These are phyloP conservation scores for Eupithecia dodoneata DNA, from an alignment of 2,888 invertebrate genomes.

Conservation along the genomic window DNA sequence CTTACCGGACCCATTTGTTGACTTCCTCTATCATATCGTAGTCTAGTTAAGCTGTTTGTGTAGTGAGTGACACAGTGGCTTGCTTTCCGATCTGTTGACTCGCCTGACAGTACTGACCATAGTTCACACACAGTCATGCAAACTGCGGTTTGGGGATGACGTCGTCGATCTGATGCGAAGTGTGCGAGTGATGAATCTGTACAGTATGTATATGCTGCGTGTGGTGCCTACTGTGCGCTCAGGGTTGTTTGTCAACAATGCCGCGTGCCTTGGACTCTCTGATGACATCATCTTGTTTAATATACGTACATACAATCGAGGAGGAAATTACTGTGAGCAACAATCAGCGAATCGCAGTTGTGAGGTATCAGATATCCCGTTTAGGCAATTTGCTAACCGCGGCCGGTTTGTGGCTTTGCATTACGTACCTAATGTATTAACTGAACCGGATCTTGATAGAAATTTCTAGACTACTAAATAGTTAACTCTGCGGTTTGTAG, in stretches of 20 bases:
- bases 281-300: conserved; percentile 8
- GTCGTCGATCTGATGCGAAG: conserved; percentile 9
- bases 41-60: no score
- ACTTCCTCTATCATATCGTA: no score
- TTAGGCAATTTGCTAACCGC: not conserved
- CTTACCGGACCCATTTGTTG: no score
- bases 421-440: not conserved
- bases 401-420: not conserved
- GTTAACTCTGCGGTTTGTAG: no score
- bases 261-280: conserved; percentile 20
- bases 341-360: not conserved
- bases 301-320: not conserved
- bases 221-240: conserved; percentile 12
- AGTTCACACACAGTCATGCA: not conserved
- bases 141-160: conserved; percentile 14
- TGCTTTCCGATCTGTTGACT: no score
- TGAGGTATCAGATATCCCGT: not conserved
- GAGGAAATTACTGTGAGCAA: not conserved
- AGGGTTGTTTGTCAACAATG: conserved; percentile 36
- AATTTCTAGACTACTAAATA: no score
- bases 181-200: not conserved
- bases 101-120: not conserved
- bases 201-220: not conserved
- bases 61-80: no score
- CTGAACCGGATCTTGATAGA: not conserved